These are phyloP conservation scores for Phrynocephalus vlangalii DNA, from an alignment of 2,797 vertebrate species.

Conservation along the genomic window DNA sequence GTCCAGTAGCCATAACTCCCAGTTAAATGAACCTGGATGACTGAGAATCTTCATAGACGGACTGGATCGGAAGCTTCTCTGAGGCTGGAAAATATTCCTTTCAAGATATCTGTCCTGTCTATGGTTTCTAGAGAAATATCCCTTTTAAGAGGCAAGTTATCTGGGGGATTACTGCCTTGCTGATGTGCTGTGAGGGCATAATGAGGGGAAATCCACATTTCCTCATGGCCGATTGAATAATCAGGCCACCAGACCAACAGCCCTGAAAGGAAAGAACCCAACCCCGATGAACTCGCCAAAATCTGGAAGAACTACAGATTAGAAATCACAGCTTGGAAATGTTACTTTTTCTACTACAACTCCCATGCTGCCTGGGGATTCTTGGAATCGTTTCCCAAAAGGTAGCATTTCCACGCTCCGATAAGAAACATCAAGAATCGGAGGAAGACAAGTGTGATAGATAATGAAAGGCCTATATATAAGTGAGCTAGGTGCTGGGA, in stretches of 20 bases:
- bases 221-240: accelerated
- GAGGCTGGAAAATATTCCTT: neutral
- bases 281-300: too few relatives aligned
- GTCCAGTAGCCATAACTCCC: too few relatives aligned
- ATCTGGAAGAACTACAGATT: neutral
- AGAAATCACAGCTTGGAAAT: neutral
- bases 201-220: neutral
- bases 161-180: conserved; percentile 22
- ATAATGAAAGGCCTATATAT: conserved; percentile 22
- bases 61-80: neutral
- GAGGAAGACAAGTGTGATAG: neutral
- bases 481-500: neutral
- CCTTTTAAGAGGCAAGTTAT: conserved; percentile 1
- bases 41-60: too few relatives aligned
- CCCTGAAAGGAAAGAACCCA: neutral
- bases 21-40: too few relatives aligned
- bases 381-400: too few relatives aligned
- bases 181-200: conserved; percentile 2
- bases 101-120: neutral
- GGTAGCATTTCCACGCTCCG: too few relatives aligned
- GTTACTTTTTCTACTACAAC: too few relatives aligned
- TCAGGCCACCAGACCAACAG: neutral
- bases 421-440: neutral
- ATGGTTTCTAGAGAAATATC: conserved; percentile 1
- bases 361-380: too few relatives aligned